These are phyloP conservation scores for Platygyra sinensis DNA, from an alignment of 64 coral and sea anemone genomes.

Conservation along the genomic window DNA sequence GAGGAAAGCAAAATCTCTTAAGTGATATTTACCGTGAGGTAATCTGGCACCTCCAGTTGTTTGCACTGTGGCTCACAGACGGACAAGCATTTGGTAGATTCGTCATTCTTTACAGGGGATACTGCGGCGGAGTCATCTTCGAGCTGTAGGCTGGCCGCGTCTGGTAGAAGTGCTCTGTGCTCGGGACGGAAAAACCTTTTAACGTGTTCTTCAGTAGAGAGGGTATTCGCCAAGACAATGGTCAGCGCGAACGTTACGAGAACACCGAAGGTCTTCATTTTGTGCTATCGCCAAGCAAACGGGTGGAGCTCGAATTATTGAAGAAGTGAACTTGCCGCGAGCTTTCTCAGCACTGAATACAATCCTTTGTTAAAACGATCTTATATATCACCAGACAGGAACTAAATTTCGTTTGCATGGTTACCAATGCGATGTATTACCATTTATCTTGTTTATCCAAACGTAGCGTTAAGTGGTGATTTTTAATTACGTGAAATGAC, in stretches of 20 bases:
- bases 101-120: background rate
- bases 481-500: too few relatives aligned
- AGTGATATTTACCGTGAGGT: conserved; percentile 2
- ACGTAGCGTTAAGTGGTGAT: too few relatives aligned
- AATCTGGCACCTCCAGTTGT: background rate
- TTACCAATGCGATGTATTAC: too few relatives aligned
- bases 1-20: too few relatives aligned
- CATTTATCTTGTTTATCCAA: too few relatives aligned
- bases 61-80: conserved; percentile 1
- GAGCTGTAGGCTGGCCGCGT: background rate
- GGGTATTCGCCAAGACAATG: background rate
- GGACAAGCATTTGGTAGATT: conserved; percentile 10
- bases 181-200: conserved; percentile 1
- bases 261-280: background rate
- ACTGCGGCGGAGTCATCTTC: background rate
- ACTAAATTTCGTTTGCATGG: too few relatives aligned
- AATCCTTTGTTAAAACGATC: background rate
- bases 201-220: background rate
- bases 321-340: background rate
- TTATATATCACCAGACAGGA: conserved; percentile 12
- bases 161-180: background rate
- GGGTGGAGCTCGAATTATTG: background rate
- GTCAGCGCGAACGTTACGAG: background rate
- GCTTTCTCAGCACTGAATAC: background rate
- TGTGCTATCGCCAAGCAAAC: too few relatives aligned